A percentile compares a stretch with the other conserved stretches of the same genome.
phyloP scores from a whole-genome alignment of 1,140 invertebrate genomes.

The Micrasema longulum region DNA sequence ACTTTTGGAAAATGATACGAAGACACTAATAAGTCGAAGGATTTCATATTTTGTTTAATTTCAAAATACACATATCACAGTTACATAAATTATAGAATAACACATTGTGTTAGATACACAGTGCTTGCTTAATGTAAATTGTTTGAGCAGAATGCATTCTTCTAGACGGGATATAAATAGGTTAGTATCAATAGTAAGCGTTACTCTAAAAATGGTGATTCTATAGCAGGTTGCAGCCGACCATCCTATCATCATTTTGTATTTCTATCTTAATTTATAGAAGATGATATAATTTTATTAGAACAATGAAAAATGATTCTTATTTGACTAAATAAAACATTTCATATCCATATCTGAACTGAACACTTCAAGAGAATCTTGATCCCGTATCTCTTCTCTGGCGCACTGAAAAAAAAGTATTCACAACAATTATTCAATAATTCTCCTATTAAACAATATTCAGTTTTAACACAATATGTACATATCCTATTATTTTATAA shows the following conservation, averaged over 20 bases:
- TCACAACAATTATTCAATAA: no score
- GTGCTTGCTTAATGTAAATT: conserved; percentile 43
- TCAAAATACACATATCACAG: conserved; percentile 54
- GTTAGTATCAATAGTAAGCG: conserved; percentile 49
- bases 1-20: no score
- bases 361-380: conserved; percentile 48
- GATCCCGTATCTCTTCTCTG: conserved; percentile 49
- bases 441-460: no score
- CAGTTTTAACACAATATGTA: no score
- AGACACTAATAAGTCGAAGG: neutral
- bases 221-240: neutral
- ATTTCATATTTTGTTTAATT: conserved; percentile 50
- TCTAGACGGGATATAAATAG: conserved; percentile 58
- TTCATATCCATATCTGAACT: conserved; percentile 14
- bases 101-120: conserved; percentile 54
- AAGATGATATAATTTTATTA: conserved; percentile 37
- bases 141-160: conserved; percentile 60
- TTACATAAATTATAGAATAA: conserved; percentile 51
- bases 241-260: no score
- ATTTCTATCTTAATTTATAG: conserved; percentile 13
- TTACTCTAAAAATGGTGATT: conserved; percentile 19
- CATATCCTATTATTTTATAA: no score
- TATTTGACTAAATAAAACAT: conserved; percentile 45
- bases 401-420: conserved; percentile 49
- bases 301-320: conserved; percentile 42